These are phyloP conservation scores for Myotis pilosus DNA, from an alignment of 2,797 vertebrate species.

Conservation along the genomic window DNA sequence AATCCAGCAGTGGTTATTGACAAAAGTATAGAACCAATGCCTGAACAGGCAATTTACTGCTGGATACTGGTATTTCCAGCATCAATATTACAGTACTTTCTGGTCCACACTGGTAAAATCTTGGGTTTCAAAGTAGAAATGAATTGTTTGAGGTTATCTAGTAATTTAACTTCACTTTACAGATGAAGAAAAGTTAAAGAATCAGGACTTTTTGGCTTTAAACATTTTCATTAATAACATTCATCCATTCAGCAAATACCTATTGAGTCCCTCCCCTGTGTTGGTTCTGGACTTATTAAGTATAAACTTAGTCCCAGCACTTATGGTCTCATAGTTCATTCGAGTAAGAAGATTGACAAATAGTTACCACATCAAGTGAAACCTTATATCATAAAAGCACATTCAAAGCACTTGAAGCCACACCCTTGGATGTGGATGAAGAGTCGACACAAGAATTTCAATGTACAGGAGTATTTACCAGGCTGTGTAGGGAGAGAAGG, in stretches of 20 bases:
- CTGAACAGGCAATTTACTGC: not conserved
- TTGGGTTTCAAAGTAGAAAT: constrained; percentile 14
- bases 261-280: not conserved
- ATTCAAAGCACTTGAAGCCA: not conserved
- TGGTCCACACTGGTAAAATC: not conserved
- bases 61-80: not conserved
- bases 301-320: not conserved
- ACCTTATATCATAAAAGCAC: not conserved
- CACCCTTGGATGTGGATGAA: not conserved
- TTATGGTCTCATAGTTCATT: not conserved
- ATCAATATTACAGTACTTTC: not conserved
- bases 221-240: not conserved
- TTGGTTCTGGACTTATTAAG: not conserved
- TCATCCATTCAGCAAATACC: not conserved
- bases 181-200: not conserved
- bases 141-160: not conserved
- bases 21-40: not conserved
- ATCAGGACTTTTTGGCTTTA: not conserved
- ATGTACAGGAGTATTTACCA: not conserved
- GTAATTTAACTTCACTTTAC: not conserved
- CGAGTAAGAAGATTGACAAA: not conserved
- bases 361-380: not conserved
- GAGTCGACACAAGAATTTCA: not conserved
- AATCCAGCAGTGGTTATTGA: not conserved
- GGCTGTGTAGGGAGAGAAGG: not conserved